Base-by-base conservation (phyloP, 1,140 invertebrate genomes). In the Augochlora pura region DNA sequence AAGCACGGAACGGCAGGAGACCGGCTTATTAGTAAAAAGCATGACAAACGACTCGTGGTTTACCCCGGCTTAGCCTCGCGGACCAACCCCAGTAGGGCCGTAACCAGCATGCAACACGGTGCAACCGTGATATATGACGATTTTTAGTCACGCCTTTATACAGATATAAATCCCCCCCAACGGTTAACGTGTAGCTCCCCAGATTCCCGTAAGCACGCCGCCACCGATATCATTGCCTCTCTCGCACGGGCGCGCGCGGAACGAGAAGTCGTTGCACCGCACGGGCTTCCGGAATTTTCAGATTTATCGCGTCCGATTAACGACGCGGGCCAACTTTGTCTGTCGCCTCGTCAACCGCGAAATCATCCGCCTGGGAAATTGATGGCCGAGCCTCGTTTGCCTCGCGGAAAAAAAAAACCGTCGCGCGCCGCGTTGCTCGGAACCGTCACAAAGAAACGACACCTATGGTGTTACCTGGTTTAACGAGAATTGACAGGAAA, bases 91-190 rank as follows among this genome's bases (percentile, higher is more conserved):
- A 87, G 85, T 83, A 85, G 87, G 86, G 86, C 84, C 82, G 86
- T 85, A 89, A 79, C 84, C 80, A 73, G 79, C 74, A 82, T 82
- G 86, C 88, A 82, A 88, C 86, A 87, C 86, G 83, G 83, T 82
- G 77, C 79, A 67, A 65, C 25, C 25, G 79, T 88, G 88, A 89
- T 88, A 88, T 89, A 89, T 86, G 83, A 77, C 88, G 83, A 89
- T 89, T 89, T 89, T 89, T 89, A 89, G 88, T 89, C 88, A 89
- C 87, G 88, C 88, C 86, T 89, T 89, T 88, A 88, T 89, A 88
- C 88, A 84, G 85, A 88, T 87, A 89, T 89, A 89, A 89, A 89
- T 89, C 83, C 85, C 79, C 64, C 54, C 16, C n/a, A n/a, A 62
- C 84, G 87, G 86, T 86, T 88, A 87, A 88, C 88, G 83, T 81